Evolutionary conservation across 1,140 invertebrate genomes (phyloP), one percentile per base, ranked within the genome.

Genomic region (Achroia grisella): DNA sequence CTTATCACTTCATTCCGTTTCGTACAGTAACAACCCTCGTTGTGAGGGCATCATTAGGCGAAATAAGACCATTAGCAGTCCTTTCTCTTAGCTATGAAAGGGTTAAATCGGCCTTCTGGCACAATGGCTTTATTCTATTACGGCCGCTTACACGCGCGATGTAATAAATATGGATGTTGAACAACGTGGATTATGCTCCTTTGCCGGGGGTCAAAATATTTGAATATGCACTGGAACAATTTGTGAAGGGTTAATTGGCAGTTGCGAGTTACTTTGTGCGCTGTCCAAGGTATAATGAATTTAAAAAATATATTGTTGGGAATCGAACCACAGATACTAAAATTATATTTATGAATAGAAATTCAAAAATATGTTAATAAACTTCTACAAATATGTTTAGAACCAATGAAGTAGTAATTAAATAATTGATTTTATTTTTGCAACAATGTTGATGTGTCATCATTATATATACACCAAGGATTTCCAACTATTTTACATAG

Each of bases 131-230:
- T 77, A 81, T 82, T 84, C 68, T 82, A 80, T 82, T 80, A 82
- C 58, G 58, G 45, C 59, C 73, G 76, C 63, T 85, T 85, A 84
- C 76, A 82, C 75, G 81, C 67, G 62, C 74, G 68, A 84, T 80
- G 76, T 77, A 67, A 81, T 85, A 85, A 85, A 85, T 85, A 85
- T 82, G 80, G 82, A 85, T 82, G 80, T 81, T 77, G 75, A 74
- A 79, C 70, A 77, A 70, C 72, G 70, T 58, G 72, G 74, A 78
- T 80, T 78, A 80, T 71, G 56, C 69, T 81, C 68, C 72, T 79
- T 77, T 70, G 75, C 71, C 70, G 65, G 71, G 78, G 81, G 81
- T 81, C 81, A 85, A 81, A 81, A 85, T 85, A 85, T 85, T 85
- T 80, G 71, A 84, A 85, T 83, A 77, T 76, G 72, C 69, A 52